These are phyloP conservation scores for Hepsetus odoe DNA, from an alignment of 2,113 vertebrate genomes.

Conservation along the genomic window DNA sequence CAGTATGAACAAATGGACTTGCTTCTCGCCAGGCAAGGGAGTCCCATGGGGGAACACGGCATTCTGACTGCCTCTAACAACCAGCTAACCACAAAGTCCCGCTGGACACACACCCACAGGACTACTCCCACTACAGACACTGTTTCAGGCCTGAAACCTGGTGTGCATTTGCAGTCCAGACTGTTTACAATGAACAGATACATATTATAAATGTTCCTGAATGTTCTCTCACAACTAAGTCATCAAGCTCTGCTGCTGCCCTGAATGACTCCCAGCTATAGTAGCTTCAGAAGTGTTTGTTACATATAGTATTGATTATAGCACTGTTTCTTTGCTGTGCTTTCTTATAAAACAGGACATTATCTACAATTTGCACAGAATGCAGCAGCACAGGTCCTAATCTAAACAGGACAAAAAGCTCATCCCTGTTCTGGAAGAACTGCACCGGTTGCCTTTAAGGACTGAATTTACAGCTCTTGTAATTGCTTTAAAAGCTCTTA, in stretches of 20 bases:
- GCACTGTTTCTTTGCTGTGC: not conserved
- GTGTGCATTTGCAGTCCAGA: slow-evolving; percentile 60
- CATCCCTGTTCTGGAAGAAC: too few species aligned
- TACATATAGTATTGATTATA: not conserved
- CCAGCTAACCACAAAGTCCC: slow-evolving; percentile 52
- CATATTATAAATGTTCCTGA: slow-evolving; percentile 19
- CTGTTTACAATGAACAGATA: slow-evolving; percentile 45
- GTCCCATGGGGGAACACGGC: slow-evolving; percentile 50
- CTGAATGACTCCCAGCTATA: not conserved
- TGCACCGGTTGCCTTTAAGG: too few species aligned
- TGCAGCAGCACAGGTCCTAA: too few species aligned
- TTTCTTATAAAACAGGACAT: too few species aligned
- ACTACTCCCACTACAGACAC: slow-evolving; percentile 56
- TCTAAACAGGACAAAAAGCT: too few species aligned
- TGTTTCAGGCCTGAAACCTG: slow-evolving; percentile 53
- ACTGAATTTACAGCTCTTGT: too few species aligned
- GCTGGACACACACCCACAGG: slow-evolving; percentile 53
- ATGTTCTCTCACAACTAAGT: not conserved
- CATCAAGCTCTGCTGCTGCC: not conserved
- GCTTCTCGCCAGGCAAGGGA: slow-evolving; percentile 47
- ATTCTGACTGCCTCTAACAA: slow-evolving; percentile 57
- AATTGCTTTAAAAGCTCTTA: too few species aligned
- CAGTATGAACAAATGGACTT: slow-evolving; percentile 74
- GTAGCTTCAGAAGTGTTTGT: not conserved
- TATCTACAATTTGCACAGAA: too few species aligned